Base-by-base conservation (phyloP, 2,113 vertebrate species). In the Hystrix brachyura region DNA sequence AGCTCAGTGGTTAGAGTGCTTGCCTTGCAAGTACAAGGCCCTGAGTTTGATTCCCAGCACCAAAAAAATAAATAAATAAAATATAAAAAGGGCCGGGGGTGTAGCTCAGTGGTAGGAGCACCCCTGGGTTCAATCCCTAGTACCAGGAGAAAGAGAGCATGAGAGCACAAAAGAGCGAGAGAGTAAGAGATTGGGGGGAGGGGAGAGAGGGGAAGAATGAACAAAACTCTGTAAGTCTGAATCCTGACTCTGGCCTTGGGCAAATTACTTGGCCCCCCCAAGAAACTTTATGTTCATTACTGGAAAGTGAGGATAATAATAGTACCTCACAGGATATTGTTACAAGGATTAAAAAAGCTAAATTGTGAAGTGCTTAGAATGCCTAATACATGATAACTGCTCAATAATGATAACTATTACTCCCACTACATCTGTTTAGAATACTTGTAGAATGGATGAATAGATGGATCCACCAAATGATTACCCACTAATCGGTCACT, bases 281-380 rank as follows among this genome's bases (percentile, higher is more conserved):
- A 4, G 18, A 60, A 88, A 38, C 38, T 91, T 87, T 29, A 12
- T 74, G 51, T 93, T 91, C 67, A 23, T 76, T 84, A 25, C 64
- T 43, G 64, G 15, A 32, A 96, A 91, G 46, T 89, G 27, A 21
- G 13, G n/a, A 59, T 57, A 89, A 53, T 78, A 69, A 60, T 46
- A 34, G 67, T 71, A 76, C 48, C 23, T 65, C 18, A 46, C 83
- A 53, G 60, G 43, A 21, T 51, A 74, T 19, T 94, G 78, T 94
- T 93, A 74, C 2, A 90, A 89, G 78, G 82, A 85, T 80, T 94
- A 57, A 93, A 93, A 96, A 79, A 81, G 62, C 79, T 91, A 78
- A 86, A 92, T 6, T 57, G 59, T 80, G 55, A 94, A 43, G 25
- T 43, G 55, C 29, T 93, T 86, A 95, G 72, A 96, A 93, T 55